Evolutionary conservation across 2,888 invertebrate species (phyloP), one percentile per base, ranked within the genome.

Genomic region (Hydraecia micacea): DNA sequence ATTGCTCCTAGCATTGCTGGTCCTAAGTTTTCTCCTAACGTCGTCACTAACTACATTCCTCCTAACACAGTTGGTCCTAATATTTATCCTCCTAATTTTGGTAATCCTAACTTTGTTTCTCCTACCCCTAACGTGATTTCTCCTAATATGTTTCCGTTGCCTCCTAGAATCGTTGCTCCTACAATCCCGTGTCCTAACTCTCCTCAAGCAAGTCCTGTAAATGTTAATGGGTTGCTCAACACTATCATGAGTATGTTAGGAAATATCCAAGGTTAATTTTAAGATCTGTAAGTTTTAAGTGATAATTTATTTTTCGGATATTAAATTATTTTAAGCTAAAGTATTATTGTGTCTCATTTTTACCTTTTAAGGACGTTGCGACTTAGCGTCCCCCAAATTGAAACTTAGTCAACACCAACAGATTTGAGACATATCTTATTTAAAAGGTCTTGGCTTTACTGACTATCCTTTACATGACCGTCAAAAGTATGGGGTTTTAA

Each of bases 241-340:
- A 75, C 82, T 28, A 71, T 88, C 8, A 81, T 88, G 78, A 68
- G 77, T 62, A 72, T 88, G 36, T 39, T 88, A 60, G 80, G 87
- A 3, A 86, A 89, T 68, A 68, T 88, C 0, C 79, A 81, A 8
- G 73, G 70, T 6, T 87, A 75, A 58, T 62, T 60, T 36, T 55
- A 70, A 9, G 15, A 60, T 7, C 0, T 5, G 0, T 15, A 18
- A 6, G 0, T 32, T 52, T 8, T 69, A 70, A 28, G 0, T 36
- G 1, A 8, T 71, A 11, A 69, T 60, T 69, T 79, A 71, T 70
- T 46, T 46, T 9, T 75, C 8, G 3, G 65, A 36, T 2, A 87
- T 66, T 77, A 85, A 81, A 85, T 67, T 76, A 55, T 82, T 76
- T 65, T n/a, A 21, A 28, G 42, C 21, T 28, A 21, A 25, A 25